Base-by-base conservation (phyloP, 1,140 invertebrate species). In the Drosophila bipectinata region DNA sequence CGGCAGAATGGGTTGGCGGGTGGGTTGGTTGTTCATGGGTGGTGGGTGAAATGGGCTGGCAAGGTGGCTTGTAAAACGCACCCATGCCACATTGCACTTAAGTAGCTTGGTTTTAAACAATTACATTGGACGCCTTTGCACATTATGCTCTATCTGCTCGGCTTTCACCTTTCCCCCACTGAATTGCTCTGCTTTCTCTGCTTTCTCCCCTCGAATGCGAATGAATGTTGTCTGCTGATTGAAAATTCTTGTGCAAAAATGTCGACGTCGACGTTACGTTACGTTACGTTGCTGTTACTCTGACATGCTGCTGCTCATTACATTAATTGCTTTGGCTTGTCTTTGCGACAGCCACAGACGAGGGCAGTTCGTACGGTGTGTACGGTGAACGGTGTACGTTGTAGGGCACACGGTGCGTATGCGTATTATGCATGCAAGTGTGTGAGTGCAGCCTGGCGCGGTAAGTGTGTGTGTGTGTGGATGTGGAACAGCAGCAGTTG, bases 161-260 rank as follows among this genome's bases (percentile, higher is more conserved):
- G 44, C 45, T 26, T 52, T 72, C 47, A 60, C 47, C 66, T 56
- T 51, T 54, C 32, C 10, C 41, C 9, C 39, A 2, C 39, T 44
- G 41, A 14, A 37, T 37, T 37, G 34, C 34, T n/a, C 34, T 18
- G 26, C 37, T 9, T 37, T 32, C 18, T 4, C 21, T 24, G 44
- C 28, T 14, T 10, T 18, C 7, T 7, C 51, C 28, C 18, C 4
- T 8, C 15, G 21, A 30, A 44, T 56, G 45, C 39, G 62, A 52
- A 61, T 74, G 72, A 75, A 78, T 82, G 75, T 72, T 61, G 63
- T 48, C 57, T 80, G 68, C 71, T 87, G 82, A 87, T 87, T 87
- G 82, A 87, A 87, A 87, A 87, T 87, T 87, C 82, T 87, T 87
- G 82, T 87, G 82, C 82, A 87, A 87, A 87, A 88, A 87, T 87